Base-by-base conservation (phyloP, 2,888 invertebrate species). In the Tenthredo distinguenda region DNA sequence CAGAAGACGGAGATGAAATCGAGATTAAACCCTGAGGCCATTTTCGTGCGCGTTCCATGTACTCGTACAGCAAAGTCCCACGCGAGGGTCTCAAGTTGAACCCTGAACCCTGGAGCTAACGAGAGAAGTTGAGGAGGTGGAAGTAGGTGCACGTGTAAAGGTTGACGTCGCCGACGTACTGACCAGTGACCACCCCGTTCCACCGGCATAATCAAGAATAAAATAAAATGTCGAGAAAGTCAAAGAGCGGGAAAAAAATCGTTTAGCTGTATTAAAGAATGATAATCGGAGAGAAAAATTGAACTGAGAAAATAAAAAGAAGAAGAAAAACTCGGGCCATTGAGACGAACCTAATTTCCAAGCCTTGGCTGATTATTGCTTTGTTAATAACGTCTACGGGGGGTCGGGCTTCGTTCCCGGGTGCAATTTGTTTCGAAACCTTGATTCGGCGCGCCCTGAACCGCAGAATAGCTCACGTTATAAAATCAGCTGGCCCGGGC, bases 81-180 rank as follows among this genome's bases (percentile, higher is more conserved):
- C 84, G 87, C 85, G 84, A 84, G 83, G 58, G 55, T 62, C 85
- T 86, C 85, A 62, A 87, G 84, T 68, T 87, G 87, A 87, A 86
- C 87, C 86, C 87, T 87, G 87, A 87, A 86, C 87, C 76, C 77
- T 77, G 21, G 71, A 83, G 86, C 86, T 87, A 86, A 86, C 87
- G 85, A 87, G 87, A 76, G 86, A 68, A 68, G 84, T 87, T 85
- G 83, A 79, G 71, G 40, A 72, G 72, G 72, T 40, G 34, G 18
- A 34, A 15, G 71, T 37, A n/a, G 15, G 21, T 43, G 10, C 37
- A 43, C 21, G 43, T 21, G 43, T 21, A 21, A 34, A 43, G 21
- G 10, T 74, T 26, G 40, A 74, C 72, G 43, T 40, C 12, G 7
- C 43, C 21, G 43, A 43, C 18, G n/a, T 21, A 43, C 72, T 43